A percentile compares a stretch with the other conserved stretches of the same genome.
phyloP scores from a whole-genome alignment of 2,797 vertebrate genomes.

The Buphagus erythrorhynchus region DNA sequence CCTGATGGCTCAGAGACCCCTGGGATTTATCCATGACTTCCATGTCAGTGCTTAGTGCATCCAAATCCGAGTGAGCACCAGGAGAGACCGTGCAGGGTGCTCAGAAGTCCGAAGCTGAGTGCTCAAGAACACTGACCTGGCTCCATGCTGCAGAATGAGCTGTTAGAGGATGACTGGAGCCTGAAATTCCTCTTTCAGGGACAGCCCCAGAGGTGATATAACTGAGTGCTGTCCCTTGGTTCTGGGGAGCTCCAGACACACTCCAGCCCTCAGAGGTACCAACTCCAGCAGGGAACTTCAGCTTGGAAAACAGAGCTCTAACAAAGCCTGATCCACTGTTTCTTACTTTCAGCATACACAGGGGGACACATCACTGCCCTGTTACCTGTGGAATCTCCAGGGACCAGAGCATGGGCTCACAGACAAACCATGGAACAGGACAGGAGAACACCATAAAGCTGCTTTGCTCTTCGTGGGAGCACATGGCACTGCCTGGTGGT shows the following conservation, averaged over 20 bases:
- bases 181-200: neutral
- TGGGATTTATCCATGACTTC: neutral
- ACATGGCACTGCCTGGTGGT: neutral
- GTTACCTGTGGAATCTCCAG: neutral
- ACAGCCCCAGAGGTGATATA: neutral
- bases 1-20: neutral
- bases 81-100: rapidly evolving
- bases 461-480: neutral
- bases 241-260: neutral
- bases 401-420: neutral
- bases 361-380: neutral
- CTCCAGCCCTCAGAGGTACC: rapidly evolving
- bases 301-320: neutral
- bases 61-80: rapidly evolving
- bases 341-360: neutral
- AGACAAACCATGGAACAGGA: neutral
- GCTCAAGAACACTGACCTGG: neutral
- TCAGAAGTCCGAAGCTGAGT: rapidly evolving
- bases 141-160: neutral
- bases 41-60: neutral
- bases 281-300: neutral
- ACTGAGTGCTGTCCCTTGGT: rapidly evolving
- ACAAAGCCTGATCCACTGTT: neutral
- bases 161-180: neutral
- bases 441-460: neutral